phyloP scores from a whole-genome alignment of 2,113 vertebrate genomes.

The Atrichornis clamosus region DNA sequence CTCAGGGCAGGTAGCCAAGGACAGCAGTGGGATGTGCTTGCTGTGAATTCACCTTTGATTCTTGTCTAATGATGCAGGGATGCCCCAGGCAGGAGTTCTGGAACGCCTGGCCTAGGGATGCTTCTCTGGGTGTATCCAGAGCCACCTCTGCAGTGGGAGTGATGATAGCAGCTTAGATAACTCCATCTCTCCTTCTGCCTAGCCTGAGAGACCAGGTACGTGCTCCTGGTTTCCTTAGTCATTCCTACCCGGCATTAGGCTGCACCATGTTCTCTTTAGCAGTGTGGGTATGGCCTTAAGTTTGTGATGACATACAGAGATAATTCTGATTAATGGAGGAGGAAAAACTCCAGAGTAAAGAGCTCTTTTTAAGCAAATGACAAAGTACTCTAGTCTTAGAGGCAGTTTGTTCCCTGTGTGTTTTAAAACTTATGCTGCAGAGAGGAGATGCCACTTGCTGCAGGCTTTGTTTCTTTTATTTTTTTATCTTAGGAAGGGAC shows the following conservation, averaged over 20 bases:
- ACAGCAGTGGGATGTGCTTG: neutral
- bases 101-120: neutral
- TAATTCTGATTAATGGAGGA: neutral
- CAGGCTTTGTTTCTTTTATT: neutral
- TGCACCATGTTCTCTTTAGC: neutral
- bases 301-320: neutral
- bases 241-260: neutral
- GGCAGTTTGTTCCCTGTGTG: neutral
- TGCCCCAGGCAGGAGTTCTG: neutral
- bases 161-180: neutral
- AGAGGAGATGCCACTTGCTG: neutral
- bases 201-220: rapidly evolving
- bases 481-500: neutral
- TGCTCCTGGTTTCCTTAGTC: neutral
- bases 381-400: neutral
- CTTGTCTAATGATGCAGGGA: neutral
- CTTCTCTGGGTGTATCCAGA: neutral
- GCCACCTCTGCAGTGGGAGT: neutral
- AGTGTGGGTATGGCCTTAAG: neutral
- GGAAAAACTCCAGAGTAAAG: neutral
- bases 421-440: constrained; percentile 14
- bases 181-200: neutral
- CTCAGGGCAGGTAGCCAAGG: neutral
- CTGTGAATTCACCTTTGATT: neutral
- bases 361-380: neutral